Evolutionary conservation across 2,113 vertebrate species (phyloP).

Genomic region (Poicephalus meyeri): DNA sequence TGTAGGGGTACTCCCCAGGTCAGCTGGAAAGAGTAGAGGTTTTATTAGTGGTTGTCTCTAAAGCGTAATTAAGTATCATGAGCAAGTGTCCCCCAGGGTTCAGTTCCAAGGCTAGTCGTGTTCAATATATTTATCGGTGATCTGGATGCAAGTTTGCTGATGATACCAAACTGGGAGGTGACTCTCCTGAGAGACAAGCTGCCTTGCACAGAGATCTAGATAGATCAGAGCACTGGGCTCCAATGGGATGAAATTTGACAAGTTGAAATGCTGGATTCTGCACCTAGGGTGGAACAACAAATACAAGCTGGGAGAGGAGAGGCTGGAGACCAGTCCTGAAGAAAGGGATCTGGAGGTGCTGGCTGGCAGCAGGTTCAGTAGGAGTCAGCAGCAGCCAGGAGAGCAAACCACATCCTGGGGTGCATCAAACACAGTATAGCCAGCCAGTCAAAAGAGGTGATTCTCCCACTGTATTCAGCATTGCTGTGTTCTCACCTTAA

Average conservation of each 20-base stretch:
- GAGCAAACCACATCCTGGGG: background rate
- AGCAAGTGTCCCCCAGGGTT: background rate
- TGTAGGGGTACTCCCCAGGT: background rate
- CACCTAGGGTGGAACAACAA: background rate
- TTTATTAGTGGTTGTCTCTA: background rate
- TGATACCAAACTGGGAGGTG: background rate
- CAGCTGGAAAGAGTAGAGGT: background rate
- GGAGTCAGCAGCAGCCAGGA: background rate
- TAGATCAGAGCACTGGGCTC: background rate
- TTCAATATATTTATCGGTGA: background rate
- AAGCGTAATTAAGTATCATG: background rate
- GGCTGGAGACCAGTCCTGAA: background rate
- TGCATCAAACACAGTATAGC: background rate
- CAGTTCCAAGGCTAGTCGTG: background rate
- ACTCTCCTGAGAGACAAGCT: background rate
- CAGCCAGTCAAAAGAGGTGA: background rate
- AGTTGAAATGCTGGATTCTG: background rate
- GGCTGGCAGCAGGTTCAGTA: background rate
- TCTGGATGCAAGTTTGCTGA: background rate
- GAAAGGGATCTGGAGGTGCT: background rate
- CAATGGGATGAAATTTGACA: background rate
- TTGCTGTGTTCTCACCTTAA: background rate
- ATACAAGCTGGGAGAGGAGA: too few species aligned
- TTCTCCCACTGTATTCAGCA: background rate
- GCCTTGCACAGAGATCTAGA: background rate